phyloP scores from a whole-genome alignment of 2,113 vertebrate genomes.

The Mus spicilegus region DNA sequence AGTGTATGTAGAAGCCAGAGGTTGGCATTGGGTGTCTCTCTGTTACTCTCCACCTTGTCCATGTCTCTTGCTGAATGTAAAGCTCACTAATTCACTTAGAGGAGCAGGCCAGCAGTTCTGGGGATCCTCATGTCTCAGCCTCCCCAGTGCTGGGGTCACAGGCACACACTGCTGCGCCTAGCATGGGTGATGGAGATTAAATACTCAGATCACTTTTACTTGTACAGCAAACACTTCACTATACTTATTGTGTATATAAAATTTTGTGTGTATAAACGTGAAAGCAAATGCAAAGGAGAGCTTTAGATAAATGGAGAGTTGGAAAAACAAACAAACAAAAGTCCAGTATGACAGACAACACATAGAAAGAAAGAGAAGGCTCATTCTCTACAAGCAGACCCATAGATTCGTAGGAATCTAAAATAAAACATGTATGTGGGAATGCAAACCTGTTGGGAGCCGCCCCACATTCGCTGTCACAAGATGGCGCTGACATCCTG shows the following conservation, averaged over 20 bases:
- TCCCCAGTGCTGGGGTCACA: background rate
- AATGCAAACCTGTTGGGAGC: background rate
- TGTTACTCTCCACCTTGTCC: background rate
- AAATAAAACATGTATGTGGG: background rate
- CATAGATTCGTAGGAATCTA: background rate
- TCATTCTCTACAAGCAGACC: background rate
- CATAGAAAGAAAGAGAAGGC: background rate
- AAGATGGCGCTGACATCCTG: too few relatives aligned
- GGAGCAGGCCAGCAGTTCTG: background rate
- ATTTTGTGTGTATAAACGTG: background rate
- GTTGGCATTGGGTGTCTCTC: background rate
- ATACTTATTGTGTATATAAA: background rate
- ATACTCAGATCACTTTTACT: background rate
- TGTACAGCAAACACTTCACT: too few relatives aligned
- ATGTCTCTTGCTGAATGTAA: background rate
- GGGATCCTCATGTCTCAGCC: background rate
- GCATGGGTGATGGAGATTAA: background rate
- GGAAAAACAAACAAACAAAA: background rate
- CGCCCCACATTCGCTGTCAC: too few relatives aligned
- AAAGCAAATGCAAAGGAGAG: background rate
- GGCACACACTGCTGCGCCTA: background rate
- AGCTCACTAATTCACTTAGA: background rate
- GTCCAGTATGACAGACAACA: background rate
- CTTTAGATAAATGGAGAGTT: background rate
- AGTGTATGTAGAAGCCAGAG: background rate